A percentile compares a stretch with the other conserved stretches of the same genome.
phyloP scores from a whole-genome alignment of 2,113 vertebrate genomes.

The Neopipo cinnamomea region DNA sequence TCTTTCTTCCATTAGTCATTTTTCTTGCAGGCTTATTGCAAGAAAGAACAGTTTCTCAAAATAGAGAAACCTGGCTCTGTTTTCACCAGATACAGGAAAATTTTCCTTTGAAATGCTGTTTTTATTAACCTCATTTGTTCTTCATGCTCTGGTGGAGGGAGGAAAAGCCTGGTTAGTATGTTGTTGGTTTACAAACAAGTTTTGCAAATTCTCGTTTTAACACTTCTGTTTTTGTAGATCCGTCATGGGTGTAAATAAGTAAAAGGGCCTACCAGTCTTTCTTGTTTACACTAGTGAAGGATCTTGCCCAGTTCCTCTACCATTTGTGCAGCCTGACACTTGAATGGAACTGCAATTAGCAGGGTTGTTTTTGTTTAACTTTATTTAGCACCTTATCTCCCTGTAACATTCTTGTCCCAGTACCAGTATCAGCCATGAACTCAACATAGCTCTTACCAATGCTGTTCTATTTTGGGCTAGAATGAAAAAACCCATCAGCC shows the following conservation, averaged over 20 bases:
- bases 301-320: neutral
- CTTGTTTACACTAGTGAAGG: neutral
- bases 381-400: constrained; percentile 71
- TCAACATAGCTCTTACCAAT: constrained; percentile 11
- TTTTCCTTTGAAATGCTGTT: neutral
- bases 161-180: accelerated
- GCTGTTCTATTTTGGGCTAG: constrained; percentile 39
- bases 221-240: neutral
- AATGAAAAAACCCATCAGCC: neutral
- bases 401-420: constrained; percentile 44
- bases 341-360: constrained; percentile 34
- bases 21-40: neutral
- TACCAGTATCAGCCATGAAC: constrained; percentile 55
- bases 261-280: neutral
- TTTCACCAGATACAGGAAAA: neutral
- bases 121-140: neutral
- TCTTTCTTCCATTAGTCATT: neutral
- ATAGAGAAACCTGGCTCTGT: neutral
- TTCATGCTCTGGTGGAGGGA: neutral
- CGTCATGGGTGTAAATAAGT: neutral
- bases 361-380: constrained; percentile 49
- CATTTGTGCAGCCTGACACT: neutral
- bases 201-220: neutral
- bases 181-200: neutral
- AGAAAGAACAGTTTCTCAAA: neutral